phyloP scores from a whole-genome alignment of 2,888 invertebrate species.

The Ormyrus thymus region DNA sequence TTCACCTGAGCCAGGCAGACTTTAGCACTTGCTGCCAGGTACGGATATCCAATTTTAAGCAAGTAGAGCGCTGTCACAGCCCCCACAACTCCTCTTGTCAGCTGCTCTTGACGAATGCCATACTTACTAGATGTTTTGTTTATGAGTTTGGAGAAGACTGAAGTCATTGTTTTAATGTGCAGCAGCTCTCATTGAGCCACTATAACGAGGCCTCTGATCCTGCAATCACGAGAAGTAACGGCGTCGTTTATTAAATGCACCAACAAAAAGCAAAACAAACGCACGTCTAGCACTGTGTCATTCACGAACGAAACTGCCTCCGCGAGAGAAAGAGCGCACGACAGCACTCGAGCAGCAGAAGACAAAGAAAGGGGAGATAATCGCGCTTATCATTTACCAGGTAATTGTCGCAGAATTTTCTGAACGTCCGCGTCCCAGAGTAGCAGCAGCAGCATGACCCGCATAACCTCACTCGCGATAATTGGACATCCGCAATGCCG shows the following conservation, averaged over 20 bases:
- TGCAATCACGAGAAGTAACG: not conserved
- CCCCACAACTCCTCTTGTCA: conserved; percentile 80
- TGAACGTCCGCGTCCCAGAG: not conserved
- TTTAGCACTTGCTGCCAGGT: conserved; percentile 75
- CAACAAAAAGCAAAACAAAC: not conserved
- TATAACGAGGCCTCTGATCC: not conserved
- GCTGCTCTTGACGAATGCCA: conserved; percentile 77
- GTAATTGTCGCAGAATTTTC: conserved; percentile 19
- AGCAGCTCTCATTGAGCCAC: conserved; percentile 29
- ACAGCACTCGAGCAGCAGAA: conserved; percentile 16
- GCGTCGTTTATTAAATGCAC: not conserved
- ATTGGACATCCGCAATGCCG: conserved; percentile 53
- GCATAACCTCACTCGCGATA: conserved; percentile 50
- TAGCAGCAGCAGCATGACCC: conserved; percentile 31
- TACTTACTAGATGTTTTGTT: conserved; percentile 78
- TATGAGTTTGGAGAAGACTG: conserved; percentile 81
- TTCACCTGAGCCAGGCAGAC: conserved; percentile 50
- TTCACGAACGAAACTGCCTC: not conserved
- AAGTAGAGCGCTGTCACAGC: conserved; percentile 79
- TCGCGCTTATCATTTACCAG: conserved; percentile 1
- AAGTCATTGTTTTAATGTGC: conserved; percentile 74
- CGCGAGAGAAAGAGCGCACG: not conserved
- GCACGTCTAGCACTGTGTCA: not conserved
- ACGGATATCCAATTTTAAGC: conserved; percentile 80
- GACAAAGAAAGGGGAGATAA: not conserved